Conservation (phyloP, 2,888 invertebrate genomes). For the Hydriomena furcata region DNA sequence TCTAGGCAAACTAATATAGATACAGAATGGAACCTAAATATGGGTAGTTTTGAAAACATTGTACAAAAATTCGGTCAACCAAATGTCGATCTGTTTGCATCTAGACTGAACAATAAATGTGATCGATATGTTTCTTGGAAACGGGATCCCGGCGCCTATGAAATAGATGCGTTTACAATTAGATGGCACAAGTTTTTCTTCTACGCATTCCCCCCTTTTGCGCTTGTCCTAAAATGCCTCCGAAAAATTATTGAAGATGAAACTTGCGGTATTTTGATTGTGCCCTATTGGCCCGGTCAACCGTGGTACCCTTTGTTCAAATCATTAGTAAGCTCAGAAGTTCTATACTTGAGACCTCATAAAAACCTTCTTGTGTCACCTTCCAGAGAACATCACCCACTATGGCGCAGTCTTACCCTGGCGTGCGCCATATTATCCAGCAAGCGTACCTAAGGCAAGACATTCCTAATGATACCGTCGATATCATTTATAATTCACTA, state of each 20-base stretch:
- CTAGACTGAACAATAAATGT: slow-evolving; percentile 10
- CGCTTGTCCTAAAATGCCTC: neutral
- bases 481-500: neutral
- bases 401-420: neutral
- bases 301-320: neutral
- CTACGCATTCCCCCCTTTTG: slow-evolving; percentile 9
- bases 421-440: neutral
- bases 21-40: neutral
- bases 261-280: no score
- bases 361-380: neutral
- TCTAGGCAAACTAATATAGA: neutral
- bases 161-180: slow-evolving; percentile 12
- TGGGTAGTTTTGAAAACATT: neutral
- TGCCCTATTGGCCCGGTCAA: neutral
- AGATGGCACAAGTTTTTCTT: slow-evolving; percentile 9
- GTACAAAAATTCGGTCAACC: neutral
- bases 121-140: slow-evolving; percentile 7
- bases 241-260: slow-evolving; percentile 3
- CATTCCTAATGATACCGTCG: neutral
- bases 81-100: slow-evolving; percentile 13
- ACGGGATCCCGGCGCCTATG: slow-evolving; percentile 5
- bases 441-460: neutral
- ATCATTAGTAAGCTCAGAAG: neutral
- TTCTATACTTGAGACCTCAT: neutral
- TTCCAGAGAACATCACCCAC: neutral